Evolutionary conservation across 2,113 vertebrate genomes (phyloP).

Genomic region (Tinamus guttatus): DNA sequence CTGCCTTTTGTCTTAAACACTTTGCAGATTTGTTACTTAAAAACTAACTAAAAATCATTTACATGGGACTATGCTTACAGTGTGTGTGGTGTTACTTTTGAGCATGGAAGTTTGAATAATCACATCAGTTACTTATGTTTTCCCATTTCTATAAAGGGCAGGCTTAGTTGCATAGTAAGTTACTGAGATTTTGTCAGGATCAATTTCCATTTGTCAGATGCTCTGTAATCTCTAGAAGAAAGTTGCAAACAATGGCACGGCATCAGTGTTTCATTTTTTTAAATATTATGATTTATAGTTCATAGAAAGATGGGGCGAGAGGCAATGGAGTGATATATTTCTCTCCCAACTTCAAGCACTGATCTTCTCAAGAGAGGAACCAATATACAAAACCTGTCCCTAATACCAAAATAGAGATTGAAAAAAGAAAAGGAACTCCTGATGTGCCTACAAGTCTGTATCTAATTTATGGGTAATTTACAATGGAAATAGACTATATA

Average conservation of each 20-base stretch:
- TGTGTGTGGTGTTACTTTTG: not conserved
- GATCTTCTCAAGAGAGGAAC: slow-evolving; percentile 46
- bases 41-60: not conserved
- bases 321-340: not conserved
- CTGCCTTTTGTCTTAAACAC: not conserved
- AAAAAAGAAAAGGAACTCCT: not conserved
- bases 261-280: slow-evolving; percentile 6
- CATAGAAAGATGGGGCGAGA: not conserved
- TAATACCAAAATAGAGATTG: slow-evolving; percentile 63
- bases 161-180: slow-evolving; percentile 30
- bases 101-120: slow-evolving; percentile 13
- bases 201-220: slow-evolving; percentile 50
- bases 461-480: slow-evolving; percentile 79
- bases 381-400: slow-evolving; percentile 19
- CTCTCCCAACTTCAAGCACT: slow-evolving; percentile 51
- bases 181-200: slow-evolving; percentile 38
- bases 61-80: not conserved
- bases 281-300: not conserved
- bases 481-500: slow-evolving; percentile 76
- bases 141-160: not conserved
- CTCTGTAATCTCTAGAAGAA: slow-evolving; percentile 39
- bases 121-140: not conserved
- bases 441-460: slow-evolving; percentile 76
- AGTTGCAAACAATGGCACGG: not conserved
- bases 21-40: not conserved